phyloP scores from a whole-genome alignment of 2,113 vertebrate genomes.

The Triplophysa rosa region DNA sequence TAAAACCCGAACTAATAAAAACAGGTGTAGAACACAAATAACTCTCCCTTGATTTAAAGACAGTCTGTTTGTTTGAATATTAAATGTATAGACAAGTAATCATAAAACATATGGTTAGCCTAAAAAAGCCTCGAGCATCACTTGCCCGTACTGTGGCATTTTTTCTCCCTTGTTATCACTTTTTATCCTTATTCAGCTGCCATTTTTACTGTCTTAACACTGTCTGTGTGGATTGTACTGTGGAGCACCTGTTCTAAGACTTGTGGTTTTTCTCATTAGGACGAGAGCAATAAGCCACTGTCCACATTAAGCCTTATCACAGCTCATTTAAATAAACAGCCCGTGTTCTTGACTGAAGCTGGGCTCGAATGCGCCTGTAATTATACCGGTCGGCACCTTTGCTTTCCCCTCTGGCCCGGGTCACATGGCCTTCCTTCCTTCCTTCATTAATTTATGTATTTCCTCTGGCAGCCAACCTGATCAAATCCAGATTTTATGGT shows the following conservation, averaged over 20 bases:
- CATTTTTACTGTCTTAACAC: conserved; percentile 26
- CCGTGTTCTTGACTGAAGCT: conserved; percentile 40
- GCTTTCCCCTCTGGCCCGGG: conserved; percentile 27
- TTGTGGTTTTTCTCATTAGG: conserved; percentile 48
- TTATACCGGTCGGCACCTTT: conserved; percentile 34
- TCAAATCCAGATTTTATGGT: conserved; percentile 58
- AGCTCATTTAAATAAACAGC: conserved; percentile 49
- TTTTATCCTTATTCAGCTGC: conserved; percentile 15
- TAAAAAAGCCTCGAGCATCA: conserved; percentile 14
- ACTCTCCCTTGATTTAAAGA: neutral
- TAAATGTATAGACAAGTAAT: conserved; percentile 40
- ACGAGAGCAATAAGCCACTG: conserved; percentile 32
- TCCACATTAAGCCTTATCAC: conserved; percentile 47
- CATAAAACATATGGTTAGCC: conserved; percentile 44
- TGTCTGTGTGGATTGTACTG: conserved; percentile 29
- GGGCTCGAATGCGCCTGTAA: conserved; percentile 12
- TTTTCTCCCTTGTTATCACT: neutral
- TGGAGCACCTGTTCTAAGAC: conserved; percentile 41
- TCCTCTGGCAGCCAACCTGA: conserved; percentile 40
- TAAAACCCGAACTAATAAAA: neutral
- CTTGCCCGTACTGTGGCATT: neutral
- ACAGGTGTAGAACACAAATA: neutral
- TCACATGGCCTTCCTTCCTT: conserved; percentile 32
- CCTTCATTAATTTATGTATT: conserved; percentile 51
- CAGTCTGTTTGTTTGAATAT: conserved; percentile 40